Evolutionary conservation across 2,888 invertebrate species (phyloP).

Genomic region (Ariolimax columbianus): DNA sequence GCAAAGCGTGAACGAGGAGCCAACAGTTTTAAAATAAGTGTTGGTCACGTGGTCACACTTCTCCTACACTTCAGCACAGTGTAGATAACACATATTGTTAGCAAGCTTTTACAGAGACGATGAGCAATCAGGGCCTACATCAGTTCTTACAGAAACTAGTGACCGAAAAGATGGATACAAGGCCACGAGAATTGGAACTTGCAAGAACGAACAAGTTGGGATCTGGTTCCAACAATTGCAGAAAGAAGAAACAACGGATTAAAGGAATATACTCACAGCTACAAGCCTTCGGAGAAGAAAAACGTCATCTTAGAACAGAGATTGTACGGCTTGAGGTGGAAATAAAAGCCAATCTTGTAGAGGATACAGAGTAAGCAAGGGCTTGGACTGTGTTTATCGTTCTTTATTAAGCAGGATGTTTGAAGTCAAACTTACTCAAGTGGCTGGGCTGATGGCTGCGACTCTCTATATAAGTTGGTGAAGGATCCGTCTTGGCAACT

Average conservation of each 20-base stretch:
- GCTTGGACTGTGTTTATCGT: not conserved
- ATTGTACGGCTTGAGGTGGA: not conserved
- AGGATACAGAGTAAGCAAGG: not conserved
- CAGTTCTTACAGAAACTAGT: not conserved
- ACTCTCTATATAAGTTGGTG: not conserved
- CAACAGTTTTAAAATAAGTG: not conserved
- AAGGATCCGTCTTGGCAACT: not conserved
- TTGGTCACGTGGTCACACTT: not conserved
- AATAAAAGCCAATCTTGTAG: not conserved
- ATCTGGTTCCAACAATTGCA: not conserved
- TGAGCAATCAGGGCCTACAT: not conserved
- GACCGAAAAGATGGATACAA: not conserved
- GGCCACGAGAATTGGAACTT: not conserved
- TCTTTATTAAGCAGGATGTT: not conserved
- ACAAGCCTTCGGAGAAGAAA: constrained; percentile 1
- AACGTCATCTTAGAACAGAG: no score
- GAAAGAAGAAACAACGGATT: constrained; percentile 1
- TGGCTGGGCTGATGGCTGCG: not conserved
- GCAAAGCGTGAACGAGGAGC: not conserved
- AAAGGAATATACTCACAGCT: constrained; percentile 1
- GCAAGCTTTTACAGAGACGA: not conserved
- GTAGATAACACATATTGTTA: not conserved
- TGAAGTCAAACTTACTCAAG: not conserved
- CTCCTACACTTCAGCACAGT: not conserved
- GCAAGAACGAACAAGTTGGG: not conserved